phyloP scores from a whole-genome alignment of 2,113 vertebrate genomes.

The Ia io region DNA sequence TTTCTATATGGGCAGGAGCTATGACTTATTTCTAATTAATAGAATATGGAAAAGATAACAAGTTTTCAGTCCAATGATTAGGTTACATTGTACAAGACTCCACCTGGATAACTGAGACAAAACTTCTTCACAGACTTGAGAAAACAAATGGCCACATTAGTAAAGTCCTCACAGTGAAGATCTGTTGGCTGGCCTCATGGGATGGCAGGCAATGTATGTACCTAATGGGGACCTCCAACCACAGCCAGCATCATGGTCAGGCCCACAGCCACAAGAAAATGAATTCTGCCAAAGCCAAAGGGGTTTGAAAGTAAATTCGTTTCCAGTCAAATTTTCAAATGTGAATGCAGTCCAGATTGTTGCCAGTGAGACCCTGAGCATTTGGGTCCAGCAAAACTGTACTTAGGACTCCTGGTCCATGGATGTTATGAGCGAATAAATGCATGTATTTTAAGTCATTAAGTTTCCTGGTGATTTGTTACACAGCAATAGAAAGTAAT shows the following conservation, averaged over 20 bases:
- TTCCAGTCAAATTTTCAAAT: neutral
- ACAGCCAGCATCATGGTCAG: neutral
- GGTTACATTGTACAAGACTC: neutral
- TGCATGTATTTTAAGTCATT: neutral
- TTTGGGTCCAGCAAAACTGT: neutral
- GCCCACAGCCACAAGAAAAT: neutral
- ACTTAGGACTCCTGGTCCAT: neutral
- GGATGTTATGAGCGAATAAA: neutral
- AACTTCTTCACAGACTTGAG: neutral
- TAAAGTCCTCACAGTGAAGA: neutral
- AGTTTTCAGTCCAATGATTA: accelerated
- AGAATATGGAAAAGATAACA: neutral
- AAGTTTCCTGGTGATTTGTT: neutral
- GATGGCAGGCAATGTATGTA: neutral
- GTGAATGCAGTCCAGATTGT: accelerated
- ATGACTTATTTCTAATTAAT: neutral
- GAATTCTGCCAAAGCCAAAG: neutral
- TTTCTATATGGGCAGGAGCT: neutral
- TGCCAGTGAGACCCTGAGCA: neutral
- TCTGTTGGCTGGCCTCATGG: neutral
- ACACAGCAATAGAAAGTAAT: neutral
- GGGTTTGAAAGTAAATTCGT: neutral
- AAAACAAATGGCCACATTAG: neutral
- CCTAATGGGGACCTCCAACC: neutral
- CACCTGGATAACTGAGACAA: too few relatives aligned